Evolutionary conservation across 2,113 vertebrate genomes (phyloP).

Genomic region (Oreochromis niloticus): DNA sequence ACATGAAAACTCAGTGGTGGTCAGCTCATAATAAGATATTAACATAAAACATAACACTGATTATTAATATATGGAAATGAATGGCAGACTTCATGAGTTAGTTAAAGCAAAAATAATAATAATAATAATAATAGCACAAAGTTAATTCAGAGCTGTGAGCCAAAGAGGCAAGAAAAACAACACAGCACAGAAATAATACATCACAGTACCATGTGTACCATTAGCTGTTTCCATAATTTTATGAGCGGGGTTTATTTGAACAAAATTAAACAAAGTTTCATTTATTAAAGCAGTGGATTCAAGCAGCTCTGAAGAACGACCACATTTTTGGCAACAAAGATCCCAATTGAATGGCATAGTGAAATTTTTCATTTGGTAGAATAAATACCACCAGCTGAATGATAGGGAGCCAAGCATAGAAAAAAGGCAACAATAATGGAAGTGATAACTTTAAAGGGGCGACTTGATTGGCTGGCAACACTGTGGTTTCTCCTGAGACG

Average conservation of each 20-base stretch:
- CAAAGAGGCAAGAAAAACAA: neutral
- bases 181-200: too few relatives aligned
- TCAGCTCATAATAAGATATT: neutral
- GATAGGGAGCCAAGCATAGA: slow-evolving; percentile 45
- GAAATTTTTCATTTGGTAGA: neutral
- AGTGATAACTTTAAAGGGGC: slow-evolving; percentile 81
- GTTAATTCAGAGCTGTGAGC: neutral
- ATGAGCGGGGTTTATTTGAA: neutral
- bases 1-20: neutral
- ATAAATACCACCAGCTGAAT: neutral
- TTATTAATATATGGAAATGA: neutral
- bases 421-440: slow-evolving; percentile 82
- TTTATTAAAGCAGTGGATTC: neutral
- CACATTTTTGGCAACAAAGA: neutral
- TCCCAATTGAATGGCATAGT: neutral
- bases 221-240: neutral
- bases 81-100: neutral
- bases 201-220: neutral
- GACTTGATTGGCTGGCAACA: slow-evolving; percentile 72
- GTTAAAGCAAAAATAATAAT: neutral
- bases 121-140: neutral
- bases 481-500: slow-evolving; percentile 73
- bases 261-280: neutral
- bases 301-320: neutral
- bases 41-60: neutral